A percentile compares a stretch with the other conserved stretches of the same genome.
Evolutionary conservation across 30 jellyfish, hydroid and myxozoan species (phyloP).

Genomic region (Pelagia noctiluca): DNA sequence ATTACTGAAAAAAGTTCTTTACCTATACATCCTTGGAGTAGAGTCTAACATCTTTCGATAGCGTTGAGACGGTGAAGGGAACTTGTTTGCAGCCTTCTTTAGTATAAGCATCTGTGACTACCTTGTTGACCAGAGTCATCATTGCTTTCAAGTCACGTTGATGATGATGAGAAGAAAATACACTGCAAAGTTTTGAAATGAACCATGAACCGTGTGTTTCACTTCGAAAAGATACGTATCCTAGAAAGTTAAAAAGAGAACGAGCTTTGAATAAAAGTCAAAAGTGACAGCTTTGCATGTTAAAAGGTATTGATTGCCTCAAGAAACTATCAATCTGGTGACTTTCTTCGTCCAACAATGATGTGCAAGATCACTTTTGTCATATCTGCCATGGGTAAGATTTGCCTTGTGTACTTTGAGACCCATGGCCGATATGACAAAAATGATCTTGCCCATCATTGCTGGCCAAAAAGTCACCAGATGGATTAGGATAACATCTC

Average conservation of each 20-base stretch:
- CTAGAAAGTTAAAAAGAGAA: neutral
- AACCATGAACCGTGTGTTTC: slow-evolving; percentile 21
- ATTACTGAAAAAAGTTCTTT: too few species aligned
- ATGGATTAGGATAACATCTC: too few species aligned
- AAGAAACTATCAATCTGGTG: neutral
- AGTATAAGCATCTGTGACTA: slow-evolving; percentile 11
- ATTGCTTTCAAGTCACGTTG: slow-evolving; percentile 2
- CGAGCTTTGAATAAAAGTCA: neutral
- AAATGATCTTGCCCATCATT: too few species aligned
- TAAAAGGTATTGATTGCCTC: neutral
- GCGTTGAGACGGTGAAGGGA: neutral
- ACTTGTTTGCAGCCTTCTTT: neutral
- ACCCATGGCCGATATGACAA: too few species aligned
- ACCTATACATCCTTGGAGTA: too few species aligned
- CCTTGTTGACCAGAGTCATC: neutral
- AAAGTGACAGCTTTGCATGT: neutral
- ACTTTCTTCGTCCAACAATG: neutral
- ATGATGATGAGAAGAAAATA: neutral
- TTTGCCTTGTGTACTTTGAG: too few species aligned
- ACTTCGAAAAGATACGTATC: slow-evolving; percentile 36
- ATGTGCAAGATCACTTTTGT: neutral
- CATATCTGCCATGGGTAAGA: too few species aligned
- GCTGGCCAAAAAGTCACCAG: too few species aligned
- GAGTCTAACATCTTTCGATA: neutral
- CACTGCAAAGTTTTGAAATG: slow-evolving; percentile 6